Conservation (phyloP, 2,113 vertebrate species). For the Lichenostomus cassidix region DNA sequence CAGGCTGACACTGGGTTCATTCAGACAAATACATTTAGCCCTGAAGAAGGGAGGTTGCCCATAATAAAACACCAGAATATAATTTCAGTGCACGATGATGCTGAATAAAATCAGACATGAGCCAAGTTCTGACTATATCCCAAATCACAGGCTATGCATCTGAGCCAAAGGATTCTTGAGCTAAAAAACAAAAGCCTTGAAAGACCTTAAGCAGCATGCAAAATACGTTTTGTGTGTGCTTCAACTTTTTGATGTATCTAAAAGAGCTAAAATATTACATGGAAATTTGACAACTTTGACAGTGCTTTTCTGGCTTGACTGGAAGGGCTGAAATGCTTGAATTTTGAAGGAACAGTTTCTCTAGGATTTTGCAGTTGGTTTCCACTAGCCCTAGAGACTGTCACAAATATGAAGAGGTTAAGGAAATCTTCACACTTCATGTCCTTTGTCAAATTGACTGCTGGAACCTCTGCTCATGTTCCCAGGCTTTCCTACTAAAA, state of each 20-base stretch:
- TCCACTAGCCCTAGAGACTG: neutral
- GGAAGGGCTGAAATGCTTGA: neutral
- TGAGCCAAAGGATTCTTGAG: neutral
- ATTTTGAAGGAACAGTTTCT: neutral
- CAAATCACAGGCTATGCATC: neutral
- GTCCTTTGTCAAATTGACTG: neutral
- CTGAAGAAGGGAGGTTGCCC: neutral
- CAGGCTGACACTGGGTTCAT: neutral
- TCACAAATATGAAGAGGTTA: neutral
- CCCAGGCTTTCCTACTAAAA: accelerated
- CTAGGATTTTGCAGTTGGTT: neutral
- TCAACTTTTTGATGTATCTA: neutral
- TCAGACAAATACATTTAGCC: neutral
- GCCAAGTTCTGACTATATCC: neutral
- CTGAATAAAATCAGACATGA: neutral
- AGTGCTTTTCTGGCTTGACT: neutral
- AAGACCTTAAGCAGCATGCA: neutral
- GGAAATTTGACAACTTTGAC: neutral
- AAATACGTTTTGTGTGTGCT: neutral
- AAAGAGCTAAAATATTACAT: neutral
- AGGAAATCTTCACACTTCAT: neutral
- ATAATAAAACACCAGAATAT: neutral
- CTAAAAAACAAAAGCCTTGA: neutral
- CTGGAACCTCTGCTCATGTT: neutral
- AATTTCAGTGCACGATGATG: neutral